A percentile compares a stretch with the other conserved stretches of the same genome.
phyloP scores from a whole-genome alignment of 2,888 invertebrate genomes.

The Leptopilina syphax region DNA sequence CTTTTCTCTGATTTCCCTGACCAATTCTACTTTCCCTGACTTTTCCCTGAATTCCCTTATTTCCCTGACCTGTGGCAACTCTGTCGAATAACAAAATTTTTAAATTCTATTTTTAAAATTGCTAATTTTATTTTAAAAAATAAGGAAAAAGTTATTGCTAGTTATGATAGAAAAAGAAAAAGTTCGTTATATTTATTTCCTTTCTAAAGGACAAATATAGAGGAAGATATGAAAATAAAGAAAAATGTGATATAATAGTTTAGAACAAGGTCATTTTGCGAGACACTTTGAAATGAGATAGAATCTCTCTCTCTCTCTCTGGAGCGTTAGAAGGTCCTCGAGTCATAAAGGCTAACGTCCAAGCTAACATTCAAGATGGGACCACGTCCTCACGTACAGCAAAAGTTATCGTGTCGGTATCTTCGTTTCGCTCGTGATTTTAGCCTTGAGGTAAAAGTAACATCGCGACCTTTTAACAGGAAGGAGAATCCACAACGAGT shows the following conservation, averaged over 20 bases:
- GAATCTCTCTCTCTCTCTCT: neutral
- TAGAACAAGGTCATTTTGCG: neutral
- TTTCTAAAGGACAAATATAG: too few relatives aligned
- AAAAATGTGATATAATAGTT: neutral
- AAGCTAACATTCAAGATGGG: constrained; percentile 40
- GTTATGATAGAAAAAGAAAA: too few relatives aligned
- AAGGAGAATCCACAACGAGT: constrained; percentile 29
- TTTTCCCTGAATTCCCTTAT: too few relatives aligned
- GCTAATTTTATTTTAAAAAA: too few relatives aligned
- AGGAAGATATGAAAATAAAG: too few relatives aligned
- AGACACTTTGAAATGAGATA: constrained; percentile 14
- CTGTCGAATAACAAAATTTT: too few relatives aligned
- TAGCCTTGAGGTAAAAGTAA: constrained; percentile 57
- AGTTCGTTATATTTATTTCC: too few relatives aligned
- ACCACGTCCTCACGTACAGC: constrained; percentile 38
- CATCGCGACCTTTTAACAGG: constrained; percentile 53
- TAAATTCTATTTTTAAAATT: too few relatives aligned
- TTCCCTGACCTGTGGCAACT: too few relatives aligned
- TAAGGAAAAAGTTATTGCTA: too few relatives aligned
- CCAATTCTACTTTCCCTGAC: too few relatives aligned
- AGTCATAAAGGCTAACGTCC: constrained; percentile 57
- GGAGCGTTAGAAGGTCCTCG: constrained; percentile 50
- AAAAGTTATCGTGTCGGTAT: constrained; percentile 58
- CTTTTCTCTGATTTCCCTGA: too few relatives aligned
- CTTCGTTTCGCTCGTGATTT: constrained; percentile 59